A percentile compares a stretch with the other conserved stretches of the same genome.
These are phyloP conservation scores for Spodoptera littoralis DNA, from an alignment of 2,888 invertebrate species.

Conservation along the genomic window DNA sequence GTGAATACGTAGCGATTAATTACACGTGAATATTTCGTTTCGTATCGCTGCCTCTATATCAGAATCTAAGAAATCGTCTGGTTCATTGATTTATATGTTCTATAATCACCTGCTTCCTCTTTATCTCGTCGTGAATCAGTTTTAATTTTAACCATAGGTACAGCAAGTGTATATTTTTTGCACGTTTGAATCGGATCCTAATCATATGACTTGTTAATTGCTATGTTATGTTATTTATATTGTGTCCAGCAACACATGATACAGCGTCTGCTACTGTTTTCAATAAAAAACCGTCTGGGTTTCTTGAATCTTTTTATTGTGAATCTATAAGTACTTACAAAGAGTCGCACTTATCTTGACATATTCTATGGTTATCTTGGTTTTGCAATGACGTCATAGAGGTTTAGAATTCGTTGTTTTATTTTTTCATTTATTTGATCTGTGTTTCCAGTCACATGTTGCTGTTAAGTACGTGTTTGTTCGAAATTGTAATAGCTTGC, in stretches of 20 bases:
- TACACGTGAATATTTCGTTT: constrained; percentile 14
- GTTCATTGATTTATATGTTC: constrained; percentile 37
- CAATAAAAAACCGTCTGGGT: constrained; percentile 26
- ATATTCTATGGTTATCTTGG: background rate
- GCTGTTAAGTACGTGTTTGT: too few species aligned
- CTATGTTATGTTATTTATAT: constrained; percentile 33
- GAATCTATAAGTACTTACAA: constrained; percentile 3
- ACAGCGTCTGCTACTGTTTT: constrained; percentile 44
- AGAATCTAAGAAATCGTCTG: constrained; percentile 6
- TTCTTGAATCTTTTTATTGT: constrained; percentile 25
- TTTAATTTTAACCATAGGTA: constrained; percentile 18
- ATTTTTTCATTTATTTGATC: too few species aligned
- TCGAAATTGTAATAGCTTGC: too few species aligned
- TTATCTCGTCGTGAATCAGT: constrained; percentile 31
- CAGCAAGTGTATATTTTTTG: constrained; percentile 24
- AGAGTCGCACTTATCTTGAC: too few species aligned
- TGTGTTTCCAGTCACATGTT: too few species aligned
- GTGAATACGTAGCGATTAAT: constrained; percentile 2
- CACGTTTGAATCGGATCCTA: constrained; percentile 30
- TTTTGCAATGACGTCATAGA: constrained; percentile 3
- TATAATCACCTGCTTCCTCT: constrained; percentile 36
- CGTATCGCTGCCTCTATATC: constrained; percentile 10
- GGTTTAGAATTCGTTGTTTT: background rate
- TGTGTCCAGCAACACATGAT: constrained; percentile 26
- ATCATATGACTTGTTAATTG: constrained; percentile 43